These are phyloP conservation scores for Brachyptera risi DNA, from an alignment of 2,888 invertebrate species.

Conservation along the genomic window DNA sequence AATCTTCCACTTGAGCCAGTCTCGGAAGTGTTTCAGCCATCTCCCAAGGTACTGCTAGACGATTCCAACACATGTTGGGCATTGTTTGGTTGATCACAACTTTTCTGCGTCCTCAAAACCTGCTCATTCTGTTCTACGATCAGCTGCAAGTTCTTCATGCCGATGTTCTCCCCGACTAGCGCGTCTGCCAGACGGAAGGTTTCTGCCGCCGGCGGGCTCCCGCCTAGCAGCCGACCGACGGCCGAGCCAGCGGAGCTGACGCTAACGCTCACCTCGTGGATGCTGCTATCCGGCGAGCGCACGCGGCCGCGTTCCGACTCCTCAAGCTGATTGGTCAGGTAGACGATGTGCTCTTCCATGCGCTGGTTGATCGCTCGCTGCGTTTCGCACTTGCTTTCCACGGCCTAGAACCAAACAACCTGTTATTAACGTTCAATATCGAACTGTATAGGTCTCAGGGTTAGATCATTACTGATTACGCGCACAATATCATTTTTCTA, in stretches of 20 bases:
- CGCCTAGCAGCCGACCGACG: slow-evolving; percentile 24
- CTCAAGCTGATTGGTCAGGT: slow-evolving; percentile 47
- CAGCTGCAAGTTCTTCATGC: slow-evolving; percentile 59
- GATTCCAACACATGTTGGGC: not conserved
- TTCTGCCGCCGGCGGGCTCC: slow-evolving; percentile 32
- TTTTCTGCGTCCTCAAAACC: no score
- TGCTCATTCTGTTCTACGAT: slow-evolving; percentile 41
- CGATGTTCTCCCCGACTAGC: slow-evolving; percentile 37
- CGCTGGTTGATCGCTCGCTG: slow-evolving; percentile 53
- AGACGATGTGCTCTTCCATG: slow-evolving; percentile 54
- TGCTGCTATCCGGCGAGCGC: slow-evolving; percentile 26
- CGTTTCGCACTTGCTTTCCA: slow-evolving; percentile 56
- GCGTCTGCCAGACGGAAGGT: slow-evolving; percentile 26
- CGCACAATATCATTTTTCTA: no score
- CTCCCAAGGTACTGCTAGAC: not conserved
- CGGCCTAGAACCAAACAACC: slow-evolving; percentile 44
- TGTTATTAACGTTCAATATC: not conserved
- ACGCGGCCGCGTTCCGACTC: slow-evolving; percentile 11
- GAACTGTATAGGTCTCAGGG: no score
- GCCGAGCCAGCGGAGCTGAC: slow-evolving; percentile 24
- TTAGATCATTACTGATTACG: no score
- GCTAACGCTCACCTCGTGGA: slow-evolving; percentile 16
- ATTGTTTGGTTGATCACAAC: no score
- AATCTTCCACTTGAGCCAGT: not conserved
- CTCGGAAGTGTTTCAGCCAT: not conserved